A percentile compares a stretch with the other conserved stretches of the same genome.
Conservation (phyloP, 1,140 invertebrate species). For the Colletes latitarsis region DNA sequence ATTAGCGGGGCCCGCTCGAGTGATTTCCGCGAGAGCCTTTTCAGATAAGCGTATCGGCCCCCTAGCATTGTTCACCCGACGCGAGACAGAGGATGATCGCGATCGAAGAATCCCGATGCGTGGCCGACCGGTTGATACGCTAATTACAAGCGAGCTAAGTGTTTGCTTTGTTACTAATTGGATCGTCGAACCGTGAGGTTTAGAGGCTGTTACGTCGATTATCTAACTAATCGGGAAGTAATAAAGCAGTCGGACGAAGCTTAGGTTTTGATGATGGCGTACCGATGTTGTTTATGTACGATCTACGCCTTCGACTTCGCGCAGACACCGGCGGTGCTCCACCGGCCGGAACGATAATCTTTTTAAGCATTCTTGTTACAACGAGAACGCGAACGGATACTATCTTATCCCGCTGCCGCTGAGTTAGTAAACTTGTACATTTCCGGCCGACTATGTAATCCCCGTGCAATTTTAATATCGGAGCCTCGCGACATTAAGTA, state of each 20-base stretch:
- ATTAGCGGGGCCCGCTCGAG: not conserved
- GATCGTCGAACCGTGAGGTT: constrained; percentile 14
- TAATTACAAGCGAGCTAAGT: constrained; percentile 16
- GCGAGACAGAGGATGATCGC: not conserved
- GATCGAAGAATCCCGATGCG: constrained; percentile 9
- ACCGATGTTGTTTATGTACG: not conserved
- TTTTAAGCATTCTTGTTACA: not conserved
- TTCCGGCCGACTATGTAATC: constrained; percentile 1
- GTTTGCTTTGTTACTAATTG: constrained; percentile 39
- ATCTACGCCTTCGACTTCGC: not conserved
- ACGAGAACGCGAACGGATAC: not conserved
- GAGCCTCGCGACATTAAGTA: too few species aligned
- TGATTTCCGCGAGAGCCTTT: not conserved
- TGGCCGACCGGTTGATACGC: not conserved
- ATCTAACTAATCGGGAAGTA: constrained; percentile 39
- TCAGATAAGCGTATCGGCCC: not conserved
- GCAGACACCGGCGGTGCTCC: not conserved
- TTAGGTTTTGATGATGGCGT: not conserved
- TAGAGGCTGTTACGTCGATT: constrained; percentile 5
- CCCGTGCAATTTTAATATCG: not conserved
- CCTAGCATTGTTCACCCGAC: not conserved
- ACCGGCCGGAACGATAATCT: not conserved
- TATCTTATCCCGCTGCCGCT: not conserved
- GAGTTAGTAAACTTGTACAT: constrained; percentile 21
- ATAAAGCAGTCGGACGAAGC: constrained; percentile 10